These are phyloP conservation scores for Lasiurus borealis DNA, from an alignment of 2,113 vertebrate genomes.

Conservation along the genomic window DNA sequence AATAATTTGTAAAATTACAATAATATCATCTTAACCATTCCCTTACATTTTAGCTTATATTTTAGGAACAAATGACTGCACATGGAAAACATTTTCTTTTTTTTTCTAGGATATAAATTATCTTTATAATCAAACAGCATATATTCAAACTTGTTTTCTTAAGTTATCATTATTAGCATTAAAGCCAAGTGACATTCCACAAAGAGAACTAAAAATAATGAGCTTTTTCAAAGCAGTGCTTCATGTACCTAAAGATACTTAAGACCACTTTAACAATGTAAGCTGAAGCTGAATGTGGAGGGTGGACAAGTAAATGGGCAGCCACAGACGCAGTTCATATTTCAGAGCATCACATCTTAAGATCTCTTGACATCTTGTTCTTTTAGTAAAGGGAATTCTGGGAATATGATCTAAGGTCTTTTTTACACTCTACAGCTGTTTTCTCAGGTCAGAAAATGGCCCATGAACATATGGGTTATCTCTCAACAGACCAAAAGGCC, in stretches of 20 bases:
- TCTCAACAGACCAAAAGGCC: background rate
- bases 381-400: background rate
- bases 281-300: background rate
- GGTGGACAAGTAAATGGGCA: background rate
- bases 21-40: background rate
- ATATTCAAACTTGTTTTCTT: background rate
- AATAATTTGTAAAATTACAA: conserved; percentile 43
- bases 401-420: background rate
- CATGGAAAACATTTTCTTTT: background rate
- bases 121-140: background rate
- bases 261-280: background rate
- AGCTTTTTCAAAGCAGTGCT: background rate
- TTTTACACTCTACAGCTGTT: background rate
- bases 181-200: background rate
- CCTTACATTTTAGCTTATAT: background rate
- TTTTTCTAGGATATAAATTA: background rate
- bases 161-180: background rate
- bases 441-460: background rate
- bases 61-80: background rate
- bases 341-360: background rate
- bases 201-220: background rate
- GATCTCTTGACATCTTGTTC: background rate
- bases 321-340: background rate
- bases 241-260: background rate
- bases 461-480: background rate